Base-by-base conservation (phyloP, 1,140 invertebrate genomes). In the Aphelenchoides fujianensis region DNA sequence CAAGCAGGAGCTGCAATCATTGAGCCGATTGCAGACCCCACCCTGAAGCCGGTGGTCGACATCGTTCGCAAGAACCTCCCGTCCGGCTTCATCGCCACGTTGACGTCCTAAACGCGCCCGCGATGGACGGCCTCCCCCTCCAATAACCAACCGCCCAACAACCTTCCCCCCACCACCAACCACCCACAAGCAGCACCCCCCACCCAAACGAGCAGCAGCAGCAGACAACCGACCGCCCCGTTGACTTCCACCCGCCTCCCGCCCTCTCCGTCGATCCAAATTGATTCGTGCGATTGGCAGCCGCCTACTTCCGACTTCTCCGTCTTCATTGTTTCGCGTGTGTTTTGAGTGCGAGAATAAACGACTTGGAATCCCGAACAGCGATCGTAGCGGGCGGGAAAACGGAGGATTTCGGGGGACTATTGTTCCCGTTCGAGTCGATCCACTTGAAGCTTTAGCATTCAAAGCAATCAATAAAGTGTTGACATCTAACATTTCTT, bases 1-100 rank as follows among this genome's bases (percentile, higher is more conserved):
- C 34, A 30, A 27, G 55, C 27, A 59, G 23, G 5, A 48, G 28
- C 55, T 5, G 5, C 34, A 30, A 16, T 30, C 28, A 59, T 23
- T 19, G 5, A n/a, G 19, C 5, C 55, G 5, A 30, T 19, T 59
- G n/a, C n/a, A 59, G 55, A 59, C 23, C 5, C 55, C 5, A 59
- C 55, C 28, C 34, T 59, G 27, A 59, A 59, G 34, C 55, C 55
- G 19, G 34, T 59, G 27, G 55, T 59, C 5, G 55, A 59, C 5
- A 59, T 59, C 55, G 55, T 59, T 32, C 55, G 55, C 55, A 59
- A 59, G 19, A 5, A 59, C 5, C 5, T 59, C 5, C 55, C 55
- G 7, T 7, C 5, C 55, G 55, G 55, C 55, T 59, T 59, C 55
- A 59, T 59, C 55, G 5, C 55, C 55, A 59, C 55, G 12, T 59